Evolutionary conservation across 2,797 vertebrate genomes (phyloP), one percentile per base, ranked within the genome.

Genomic region (Schizopygopsis pylzovi): DNA sequence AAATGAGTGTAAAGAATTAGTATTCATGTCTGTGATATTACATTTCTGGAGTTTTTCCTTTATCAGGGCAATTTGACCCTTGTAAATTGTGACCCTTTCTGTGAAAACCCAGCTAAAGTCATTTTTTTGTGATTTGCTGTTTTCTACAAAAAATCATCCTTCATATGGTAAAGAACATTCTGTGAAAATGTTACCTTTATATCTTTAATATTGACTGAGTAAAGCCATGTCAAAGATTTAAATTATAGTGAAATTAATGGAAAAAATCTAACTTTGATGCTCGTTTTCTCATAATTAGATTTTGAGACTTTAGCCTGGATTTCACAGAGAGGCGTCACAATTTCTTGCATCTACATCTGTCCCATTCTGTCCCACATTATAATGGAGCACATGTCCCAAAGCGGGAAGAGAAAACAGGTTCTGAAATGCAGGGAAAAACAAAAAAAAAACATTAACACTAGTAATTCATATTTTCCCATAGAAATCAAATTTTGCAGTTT

Each of bases 21-120:
- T 43, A 79, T 79, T 63, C n/a, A 45, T 28, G 39, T 33, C 75
- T 77, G 49, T 77, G 78, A 80, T 80, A 25, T 80, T 47, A 41
- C 43, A 20, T 79, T 79, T 79, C 22, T 37, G 25, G 43, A 47
- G 61, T 39, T 81, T 70, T 68, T 18, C 4, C 45, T 2, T 52
- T 77, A 16, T 67, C 59, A 54, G 16, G 45, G 22, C 9, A 8
- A 67, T 68, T 22, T 77, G 33, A 84, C 28, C 45, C 72, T 67
- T 25, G n/a, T 63, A 41, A 15, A 83, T 2, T 33, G 33, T 2
- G 33, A 33, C 33, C 33, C 33, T 33, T 2, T 33, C 33, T 33
- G 33, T 33, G 33, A 33, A 33, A 33, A 33, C 33, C 2, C 33
- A 33, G 33, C 33, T 33, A 3, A 33, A 33, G 33, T 33, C 2